These are phyloP conservation scores for Conopomorpha cramerella DNA, from an alignment of 1,140 invertebrate species.

Conservation along the genomic window DNA sequence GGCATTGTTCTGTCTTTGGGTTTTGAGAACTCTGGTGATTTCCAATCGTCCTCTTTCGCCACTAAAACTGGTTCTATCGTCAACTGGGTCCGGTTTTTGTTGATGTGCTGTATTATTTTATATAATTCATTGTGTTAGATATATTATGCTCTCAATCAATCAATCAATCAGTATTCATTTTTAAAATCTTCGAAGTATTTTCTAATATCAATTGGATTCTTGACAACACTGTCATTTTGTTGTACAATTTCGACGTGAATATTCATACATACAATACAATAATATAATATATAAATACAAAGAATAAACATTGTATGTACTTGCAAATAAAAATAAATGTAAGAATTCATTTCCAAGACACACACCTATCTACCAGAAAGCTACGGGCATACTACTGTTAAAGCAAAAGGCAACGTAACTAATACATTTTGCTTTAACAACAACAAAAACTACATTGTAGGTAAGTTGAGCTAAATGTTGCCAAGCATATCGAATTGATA, in stretches of 20 bases:
- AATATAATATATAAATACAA: too few relatives aligned
- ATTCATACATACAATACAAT: slow-evolving; percentile 7
- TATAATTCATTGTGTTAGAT: slow-evolving; percentile 31
- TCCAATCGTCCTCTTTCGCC: slow-evolving; percentile 32
- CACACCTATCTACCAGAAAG: slow-evolving; percentile 37
- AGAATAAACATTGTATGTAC: too few relatives aligned
- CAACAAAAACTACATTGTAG: slow-evolving; percentile 22
- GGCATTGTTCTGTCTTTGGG: slow-evolving; percentile 40
- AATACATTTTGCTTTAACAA: slow-evolving; percentile 35
- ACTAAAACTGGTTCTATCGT: slow-evolving; percentile 42
- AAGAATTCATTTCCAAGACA: slow-evolving; percentile 26
- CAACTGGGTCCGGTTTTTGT: slow-evolving; percentile 49
- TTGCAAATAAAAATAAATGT: slow-evolving; percentile 1
- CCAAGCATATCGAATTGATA: slow-evolving; percentile 60
- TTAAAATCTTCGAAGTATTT: slow-evolving; percentile 12
- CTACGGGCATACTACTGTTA: slow-evolving; percentile 28
- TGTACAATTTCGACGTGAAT: slow-evolving; percentile 14
- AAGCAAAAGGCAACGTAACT: slow-evolving; percentile 33
- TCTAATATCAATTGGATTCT: slow-evolving; percentile 53
- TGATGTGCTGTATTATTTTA: slow-evolving; percentile 57
- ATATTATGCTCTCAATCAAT: too few relatives aligned
- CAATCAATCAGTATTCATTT: too few relatives aligned
- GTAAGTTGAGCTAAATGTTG: slow-evolving; percentile 57
- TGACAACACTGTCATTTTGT: slow-evolving; percentile 49
- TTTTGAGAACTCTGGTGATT: slow-evolving; percentile 31